Conservation (phyloP, 2,888 invertebrate species). For the Cephus sareptanus region DNA sequence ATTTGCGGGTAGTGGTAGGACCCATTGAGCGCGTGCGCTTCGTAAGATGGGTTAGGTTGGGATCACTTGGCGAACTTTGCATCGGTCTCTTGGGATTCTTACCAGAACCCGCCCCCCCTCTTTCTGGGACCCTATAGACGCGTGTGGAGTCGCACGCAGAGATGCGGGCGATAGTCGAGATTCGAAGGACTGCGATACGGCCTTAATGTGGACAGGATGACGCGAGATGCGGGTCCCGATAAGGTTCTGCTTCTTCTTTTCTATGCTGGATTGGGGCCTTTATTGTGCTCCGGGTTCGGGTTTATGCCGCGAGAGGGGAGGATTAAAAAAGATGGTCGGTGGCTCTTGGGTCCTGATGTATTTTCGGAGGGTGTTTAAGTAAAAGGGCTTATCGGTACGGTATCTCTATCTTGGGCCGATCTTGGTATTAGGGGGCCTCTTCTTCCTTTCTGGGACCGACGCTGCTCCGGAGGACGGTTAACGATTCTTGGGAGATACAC, state of each 20-base stretch:
- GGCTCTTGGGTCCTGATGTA: slow-evolving; percentile 17
- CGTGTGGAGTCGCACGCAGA: background rate
- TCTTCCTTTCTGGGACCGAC: background rate
- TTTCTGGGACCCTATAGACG: slow-evolving; percentile 9
- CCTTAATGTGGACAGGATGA: slow-evolving; percentile 45
- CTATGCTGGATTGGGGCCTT: slow-evolving; percentile 14
- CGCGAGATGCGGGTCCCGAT: slow-evolving; percentile 40
- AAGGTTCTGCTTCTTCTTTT: slow-evolving; percentile 26
- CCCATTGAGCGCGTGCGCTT: no score
- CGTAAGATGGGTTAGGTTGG: no score
- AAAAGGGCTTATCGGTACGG: slow-evolving; percentile 44
- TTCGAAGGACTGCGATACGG: slow-evolving; percentile 11
- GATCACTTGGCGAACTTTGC: no score
- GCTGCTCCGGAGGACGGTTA: no score
- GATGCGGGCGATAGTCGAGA: slow-evolving; percentile 6
- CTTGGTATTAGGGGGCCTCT: slow-evolving; percentile 32
- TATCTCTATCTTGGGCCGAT: slow-evolving; percentile 46
- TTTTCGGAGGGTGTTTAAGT: slow-evolving; percentile 36
- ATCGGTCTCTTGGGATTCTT: no score
- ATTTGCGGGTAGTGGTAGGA: no score
- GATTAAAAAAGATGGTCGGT: slow-evolving; percentile 19
- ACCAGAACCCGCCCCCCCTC: no score
- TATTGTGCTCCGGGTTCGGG: background rate
- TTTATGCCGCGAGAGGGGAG: slow-evolving; percentile 6
- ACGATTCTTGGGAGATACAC: no score